These are phyloP conservation scores for Porites lobata DNA, from an alignment of 92 coral and sea anemone genomes.

Conservation along the genomic window DNA sequence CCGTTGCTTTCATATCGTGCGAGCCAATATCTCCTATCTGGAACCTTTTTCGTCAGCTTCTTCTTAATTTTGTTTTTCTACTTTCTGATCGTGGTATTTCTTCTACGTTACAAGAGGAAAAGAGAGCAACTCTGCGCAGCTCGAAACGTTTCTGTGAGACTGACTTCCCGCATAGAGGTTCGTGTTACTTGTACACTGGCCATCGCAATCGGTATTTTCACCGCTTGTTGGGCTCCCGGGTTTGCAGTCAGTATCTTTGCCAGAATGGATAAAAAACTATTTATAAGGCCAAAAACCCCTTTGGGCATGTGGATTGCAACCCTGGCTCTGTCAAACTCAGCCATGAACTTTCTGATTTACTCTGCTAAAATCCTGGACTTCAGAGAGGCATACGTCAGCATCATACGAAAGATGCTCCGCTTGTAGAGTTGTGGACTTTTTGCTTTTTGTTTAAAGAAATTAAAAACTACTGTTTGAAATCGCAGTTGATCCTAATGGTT, in stretches of 20 bases:
- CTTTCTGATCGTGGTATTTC: not conserved
- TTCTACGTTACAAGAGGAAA: not conserved
- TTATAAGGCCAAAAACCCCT: not conserved
- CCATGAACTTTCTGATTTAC: constrained; percentile 5
- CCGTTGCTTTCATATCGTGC: not conserved
- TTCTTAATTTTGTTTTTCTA: not conserved
- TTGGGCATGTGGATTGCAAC: constrained; percentile 44
- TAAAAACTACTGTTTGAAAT: too few species aligned
- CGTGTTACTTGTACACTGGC: constrained; percentile 46
- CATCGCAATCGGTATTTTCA: constrained; percentile 27
- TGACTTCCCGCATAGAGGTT: constrained; percentile 16
- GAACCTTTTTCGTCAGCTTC: not conserved
- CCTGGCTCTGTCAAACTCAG: constrained; percentile 23
- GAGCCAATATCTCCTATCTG: not conserved
- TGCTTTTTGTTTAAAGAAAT: too few species aligned
- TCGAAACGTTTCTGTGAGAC: not conserved
- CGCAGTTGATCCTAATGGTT: too few species aligned
- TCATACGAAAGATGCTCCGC: too few species aligned
- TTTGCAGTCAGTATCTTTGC: too few species aligned
- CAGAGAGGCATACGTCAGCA: not conserved
- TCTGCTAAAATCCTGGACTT: not conserved
- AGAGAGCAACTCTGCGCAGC: not conserved
- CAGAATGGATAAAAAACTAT: too few species aligned
- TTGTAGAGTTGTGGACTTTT: too few species aligned
- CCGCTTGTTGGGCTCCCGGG: constrained; percentile 40